Conservation (phyloP, 2,888 invertebrate genomes). For the Xanthostigma xanthostigma region DNA sequence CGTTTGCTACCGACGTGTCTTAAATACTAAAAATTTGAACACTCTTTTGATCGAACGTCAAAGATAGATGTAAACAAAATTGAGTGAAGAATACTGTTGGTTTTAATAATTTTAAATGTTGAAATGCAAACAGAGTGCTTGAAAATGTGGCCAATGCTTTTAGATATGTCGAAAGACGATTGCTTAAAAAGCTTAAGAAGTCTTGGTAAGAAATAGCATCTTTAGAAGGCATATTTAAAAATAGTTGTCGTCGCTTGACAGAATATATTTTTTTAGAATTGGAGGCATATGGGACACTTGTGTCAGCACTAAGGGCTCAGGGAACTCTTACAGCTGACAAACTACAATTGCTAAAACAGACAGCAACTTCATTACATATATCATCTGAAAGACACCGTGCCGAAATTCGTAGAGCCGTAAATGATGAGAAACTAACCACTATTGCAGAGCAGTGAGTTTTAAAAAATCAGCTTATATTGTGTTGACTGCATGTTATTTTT, state of each 20-base stretch:
- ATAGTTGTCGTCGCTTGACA: background rate
- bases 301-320: conserved; percentile 84
- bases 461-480: no score
- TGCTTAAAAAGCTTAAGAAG: conserved; percentile 75
- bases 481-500: conserved; percentile 15
- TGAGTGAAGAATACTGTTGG: no score
- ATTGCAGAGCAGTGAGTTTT: conserved; percentile 70
- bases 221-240: background rate
- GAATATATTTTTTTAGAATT: conserved; percentile 48
- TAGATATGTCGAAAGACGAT: conserved; percentile 79
- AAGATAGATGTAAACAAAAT: no score
- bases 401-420: conserved; percentile 80
- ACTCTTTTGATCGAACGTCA: no score
- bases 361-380: conserved; percentile 70
- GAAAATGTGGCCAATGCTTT: conserved; percentile 50
- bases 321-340: conserved; percentile 74
- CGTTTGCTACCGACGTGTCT: no score
- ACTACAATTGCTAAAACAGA: conserved; percentile 67
- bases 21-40: no score
- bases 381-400: conserved; percentile 83
- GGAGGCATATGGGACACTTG: conserved; percentile 80
- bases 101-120: conserved; percentile 5
- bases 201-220: conserved; percentile 46
- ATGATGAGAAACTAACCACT: conserved; percentile 77
- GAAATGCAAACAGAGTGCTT: conserved; percentile 6